A percentile compares a stretch with the other conserved stretches of the same genome.
Evolutionary conservation across 2,888 invertebrate species (phyloP).

Genomic region (Tigriopus californicus): DNA sequence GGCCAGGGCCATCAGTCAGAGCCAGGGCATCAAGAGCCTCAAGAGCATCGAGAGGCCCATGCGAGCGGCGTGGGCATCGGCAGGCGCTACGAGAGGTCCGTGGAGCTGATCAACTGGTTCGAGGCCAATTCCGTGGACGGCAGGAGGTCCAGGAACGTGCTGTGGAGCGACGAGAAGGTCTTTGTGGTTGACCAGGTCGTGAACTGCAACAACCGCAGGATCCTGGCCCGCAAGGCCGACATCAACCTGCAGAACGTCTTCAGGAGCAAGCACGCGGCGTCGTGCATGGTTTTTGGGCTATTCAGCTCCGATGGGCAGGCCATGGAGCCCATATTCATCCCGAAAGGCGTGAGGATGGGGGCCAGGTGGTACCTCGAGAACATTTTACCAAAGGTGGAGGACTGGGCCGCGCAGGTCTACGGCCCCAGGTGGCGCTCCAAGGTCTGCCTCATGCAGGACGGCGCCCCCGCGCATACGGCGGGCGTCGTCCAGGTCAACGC

Average conservation of each 20-base stretch:
- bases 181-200: not conserved
- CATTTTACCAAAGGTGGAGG: no score
- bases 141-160: not conserved
- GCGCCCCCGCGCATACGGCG: no score
- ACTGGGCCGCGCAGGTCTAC: no score
- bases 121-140: not conserved
- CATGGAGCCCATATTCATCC: not conserved
- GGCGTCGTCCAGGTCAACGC: no score
- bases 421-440: no score
- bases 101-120: not conserved
- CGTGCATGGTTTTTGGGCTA: not conserved
- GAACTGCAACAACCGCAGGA: no score
- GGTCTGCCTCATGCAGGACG: no score
- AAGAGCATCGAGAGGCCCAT: no score
- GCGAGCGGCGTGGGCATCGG: no score
- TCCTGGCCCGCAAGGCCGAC: no score
- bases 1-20: no score
- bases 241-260: not conserved
- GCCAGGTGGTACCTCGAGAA: not conserved
- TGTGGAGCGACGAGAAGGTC: not conserved
- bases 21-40: no score
- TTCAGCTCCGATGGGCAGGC: not conserved
- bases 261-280: not conserved
- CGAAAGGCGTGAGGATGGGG: not conserved
- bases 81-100: not conserved